Base-by-base conservation (phyloP, 2,113 vertebrate genomes). In the Corydoras maculifer region DNA sequence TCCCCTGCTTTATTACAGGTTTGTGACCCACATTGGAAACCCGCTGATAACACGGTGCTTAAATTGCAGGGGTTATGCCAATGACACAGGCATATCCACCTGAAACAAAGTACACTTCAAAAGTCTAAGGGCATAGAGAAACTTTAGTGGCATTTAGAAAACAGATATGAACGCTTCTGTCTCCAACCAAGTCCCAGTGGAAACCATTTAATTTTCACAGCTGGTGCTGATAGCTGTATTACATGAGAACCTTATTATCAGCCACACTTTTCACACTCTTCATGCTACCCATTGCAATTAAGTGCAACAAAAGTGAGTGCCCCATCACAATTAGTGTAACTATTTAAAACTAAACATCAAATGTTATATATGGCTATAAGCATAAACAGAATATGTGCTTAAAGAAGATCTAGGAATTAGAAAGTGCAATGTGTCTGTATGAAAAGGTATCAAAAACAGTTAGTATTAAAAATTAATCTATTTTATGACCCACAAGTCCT, bases 1-100 rank as follows among this genome's bases (percentile, higher is more conserved):
- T 84, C 85, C 84, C 84, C 84, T 84, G 86, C 83, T 87, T 90
- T 90, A 90, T 89, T 88, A 89, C 83, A 87, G 88, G 85, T 86
- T 86, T 88, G 85, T 88, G 88, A 91, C 89, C 89, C 83, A 82
- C 74, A 80, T 63, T 83, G 72, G 78, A 75, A 80, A 75, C 84
- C 82, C 15, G 80, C 82, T 84, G 86, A 84, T 87, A 86, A 78
- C 78, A 70, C 77, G 75, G 68, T 79, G 81, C 73, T 80, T 79
- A 83, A 82, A 82, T 83, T 77, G 79, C 82, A 85, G 87, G 82
- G 87, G 86, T 89, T 87, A 59, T 77, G 59, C 73, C 87, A 89
- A 90, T 90, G 87, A 90, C 87, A 88, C 77, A 63, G 62, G 72
- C 63, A 48, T 75, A 70, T 75, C 74, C 77, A 81, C 86, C 79